These are phyloP conservation scores for Sympetrum striolatum DNA, from an alignment of 2,888 invertebrate genomes.

Conservation along the genomic window DNA sequence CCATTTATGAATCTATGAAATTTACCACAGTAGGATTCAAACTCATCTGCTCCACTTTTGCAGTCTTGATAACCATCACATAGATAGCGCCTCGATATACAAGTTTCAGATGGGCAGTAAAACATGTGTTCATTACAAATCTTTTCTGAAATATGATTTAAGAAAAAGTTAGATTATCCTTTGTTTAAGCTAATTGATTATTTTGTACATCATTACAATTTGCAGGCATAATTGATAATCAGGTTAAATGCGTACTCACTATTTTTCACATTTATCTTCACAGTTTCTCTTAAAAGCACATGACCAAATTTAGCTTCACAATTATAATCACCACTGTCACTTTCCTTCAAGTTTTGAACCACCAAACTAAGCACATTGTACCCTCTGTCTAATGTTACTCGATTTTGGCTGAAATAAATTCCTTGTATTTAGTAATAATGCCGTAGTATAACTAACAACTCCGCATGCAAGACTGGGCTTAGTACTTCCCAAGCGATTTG, in stretches of 20 bases:
- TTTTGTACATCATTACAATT: conserved; percentile 1
- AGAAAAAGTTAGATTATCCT: not conserved
- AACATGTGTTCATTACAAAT: conserved; percentile 54
- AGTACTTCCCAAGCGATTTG: not conserved
- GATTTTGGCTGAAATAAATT: conserved; percentile 47
- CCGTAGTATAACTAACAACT: not conserved
- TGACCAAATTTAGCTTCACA: conserved; percentile 50
- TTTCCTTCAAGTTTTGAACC: conserved; percentile 52
- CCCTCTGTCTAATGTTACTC: conserved; percentile 50
- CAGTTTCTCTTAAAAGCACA: conserved; percentile 19
- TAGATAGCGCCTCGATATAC: conserved; percentile 62
- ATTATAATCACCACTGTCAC: conserved; percentile 53
- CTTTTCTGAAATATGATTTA: not conserved
- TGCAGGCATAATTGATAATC: not conserved
- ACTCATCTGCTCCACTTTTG: conserved; percentile 63
- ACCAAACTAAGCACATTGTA: conserved; percentile 48
- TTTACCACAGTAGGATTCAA: conserved; percentile 58
- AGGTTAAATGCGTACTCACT: conserved; percentile 49
- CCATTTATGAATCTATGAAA: not conserved
- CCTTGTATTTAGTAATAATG: not conserved
- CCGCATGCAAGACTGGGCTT: not conserved
- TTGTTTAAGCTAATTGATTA: not conserved
- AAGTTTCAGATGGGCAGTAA: conserved; percentile 56
- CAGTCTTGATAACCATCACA: conserved; percentile 65
- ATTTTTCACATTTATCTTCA: conserved; percentile 52